Base-by-base conservation (phyloP, 2,888 invertebrate species). In the Xylocampa areola region DNA sequence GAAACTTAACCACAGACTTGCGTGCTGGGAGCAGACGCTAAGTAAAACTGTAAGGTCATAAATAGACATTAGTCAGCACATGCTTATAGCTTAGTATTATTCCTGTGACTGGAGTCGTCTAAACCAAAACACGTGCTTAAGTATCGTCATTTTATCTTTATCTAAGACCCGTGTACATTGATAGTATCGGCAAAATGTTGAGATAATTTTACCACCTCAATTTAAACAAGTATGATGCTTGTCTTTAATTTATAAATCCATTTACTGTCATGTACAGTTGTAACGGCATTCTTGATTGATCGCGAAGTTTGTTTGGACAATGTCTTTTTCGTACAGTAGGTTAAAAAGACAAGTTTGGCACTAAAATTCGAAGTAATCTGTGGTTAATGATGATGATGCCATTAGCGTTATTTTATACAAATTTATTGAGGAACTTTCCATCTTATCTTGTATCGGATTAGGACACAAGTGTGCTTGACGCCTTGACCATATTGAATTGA, bases 221-320 rank as follows among this genome's bases (percentile, higher is more conserved):
- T n/a, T n/a, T n/a, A n/a, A n/a, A n/a, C n/a, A 45, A 39, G 25
- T 23, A 13, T 13, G 29, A 2, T 5, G 11, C 16, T 25, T 3
- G 13, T 2, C 4, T n/a, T n/a, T 30, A 17, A 53, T 35, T 11
- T 25, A 17, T 25, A 32, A 37, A 41, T 41, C 2, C 11, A 35
- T 37, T 32, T 19, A 21, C 4, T 6, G 4, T n/a, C n/a, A n/a
- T 21, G 4, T 2, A 49, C 59, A 14, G 49, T 58, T 14, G 6
- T 32, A 45, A 50, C 66, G 66, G 49, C 0, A 29, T 13, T 32
- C 33, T 49, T 37, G 49, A 50, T 41, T 19, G 23, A 45, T 45
- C 8, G 40, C 30, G 43, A 21, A 19, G 25, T 25, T 25, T 39
- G 17, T 32, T 27, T 35, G 48, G 14, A 35, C 37, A 39, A 39